Percentiles rank a stretch among this genome's conserved stretches.
Conservation (phyloP, 2,797 vertebrate species). For the Propithecus deckenii region DNA sequence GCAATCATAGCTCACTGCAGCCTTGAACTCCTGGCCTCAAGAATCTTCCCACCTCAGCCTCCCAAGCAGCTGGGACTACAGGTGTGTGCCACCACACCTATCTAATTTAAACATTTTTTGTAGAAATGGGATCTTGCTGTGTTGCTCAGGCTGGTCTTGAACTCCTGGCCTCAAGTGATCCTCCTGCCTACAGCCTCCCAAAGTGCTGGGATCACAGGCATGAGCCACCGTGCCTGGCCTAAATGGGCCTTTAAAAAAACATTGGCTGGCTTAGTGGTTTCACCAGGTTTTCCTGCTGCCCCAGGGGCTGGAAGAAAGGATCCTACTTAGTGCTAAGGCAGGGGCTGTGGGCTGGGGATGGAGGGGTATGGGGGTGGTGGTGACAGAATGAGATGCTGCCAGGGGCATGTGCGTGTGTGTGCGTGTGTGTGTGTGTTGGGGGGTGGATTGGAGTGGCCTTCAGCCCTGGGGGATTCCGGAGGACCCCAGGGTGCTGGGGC, state of each 20-base stretch:
- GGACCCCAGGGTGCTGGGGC: not conserved
- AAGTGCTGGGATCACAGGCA: not conserved
- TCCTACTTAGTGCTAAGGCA: not conserved
- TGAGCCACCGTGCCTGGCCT: not conserved
- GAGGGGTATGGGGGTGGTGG: rapidly evolving
- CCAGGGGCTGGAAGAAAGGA: not conserved
- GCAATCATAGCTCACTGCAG: not conserved
- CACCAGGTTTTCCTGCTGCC: rapidly evolving
- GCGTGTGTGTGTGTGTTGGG: too few relatives aligned
- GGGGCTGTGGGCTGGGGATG: not conserved
- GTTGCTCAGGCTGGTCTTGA: not conserved
- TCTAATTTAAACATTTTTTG: not conserved
- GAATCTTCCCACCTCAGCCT: not conserved
- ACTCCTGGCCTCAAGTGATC: not conserved
- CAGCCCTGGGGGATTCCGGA: not conserved
- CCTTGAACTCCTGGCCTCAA: not conserved
- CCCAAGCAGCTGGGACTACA: not conserved
- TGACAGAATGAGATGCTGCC: not conserved
- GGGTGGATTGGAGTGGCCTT: not conserved
- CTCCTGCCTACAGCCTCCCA: not conserved
- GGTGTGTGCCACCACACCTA: not conserved
- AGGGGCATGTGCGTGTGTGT: not conserved
- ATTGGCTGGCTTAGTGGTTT: not conserved
- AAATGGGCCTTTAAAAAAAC: not conserved
- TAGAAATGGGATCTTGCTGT: not conserved